Percentiles rank a stretch among this genome's conserved stretches.
phyloP scores from a whole-genome alignment of 2,113 vertebrate species.

The Propithecus coquereli region DNA sequence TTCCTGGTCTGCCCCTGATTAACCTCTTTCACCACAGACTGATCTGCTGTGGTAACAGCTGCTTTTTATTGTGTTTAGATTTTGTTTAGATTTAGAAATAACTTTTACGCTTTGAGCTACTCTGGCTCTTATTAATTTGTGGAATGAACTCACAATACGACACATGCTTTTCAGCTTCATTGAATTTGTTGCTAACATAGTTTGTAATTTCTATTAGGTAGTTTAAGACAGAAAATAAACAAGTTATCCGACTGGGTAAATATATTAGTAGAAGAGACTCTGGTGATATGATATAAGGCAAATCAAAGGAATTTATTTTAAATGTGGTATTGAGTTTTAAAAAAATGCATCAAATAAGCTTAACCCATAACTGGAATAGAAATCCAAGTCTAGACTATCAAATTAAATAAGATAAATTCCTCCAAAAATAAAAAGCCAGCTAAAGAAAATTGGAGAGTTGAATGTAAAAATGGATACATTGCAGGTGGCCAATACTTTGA shows the following conservation, averaged over 20 bases:
- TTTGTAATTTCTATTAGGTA: not conserved
- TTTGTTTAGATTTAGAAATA: not conserved
- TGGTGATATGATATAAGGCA: not conserved
- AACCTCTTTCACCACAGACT: not conserved
- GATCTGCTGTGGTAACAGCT: not conserved
- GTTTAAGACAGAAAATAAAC: not conserved
- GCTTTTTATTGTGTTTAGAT: not conserved
- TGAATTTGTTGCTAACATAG: not conserved
- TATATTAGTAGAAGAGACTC: not conserved
- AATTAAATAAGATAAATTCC: conserved; percentile 8
- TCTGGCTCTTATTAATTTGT: conserved; percentile 3
- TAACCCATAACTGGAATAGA: not conserved
- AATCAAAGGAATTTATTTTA: conserved; percentile 18
- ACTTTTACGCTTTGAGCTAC: not conserved
- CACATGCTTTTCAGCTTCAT: not conserved
- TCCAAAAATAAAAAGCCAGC: not conserved
- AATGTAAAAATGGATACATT: conserved; percentile 43
- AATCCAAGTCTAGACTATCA: not conserved
- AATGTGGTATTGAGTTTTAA: not conserved
- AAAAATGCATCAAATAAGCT: conserved; percentile 33
- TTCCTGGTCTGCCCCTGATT: not conserved
- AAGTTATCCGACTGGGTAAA: not conserved
- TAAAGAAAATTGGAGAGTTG: conserved; percentile 43
- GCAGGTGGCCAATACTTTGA: conserved; percentile 1
- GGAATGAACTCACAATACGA: not conserved